Evolutionary conservation across 1,140 invertebrate species (phyloP), one percentile per base, ranked within the genome.

Genomic region (Ruditapes philippinarum): DNA sequence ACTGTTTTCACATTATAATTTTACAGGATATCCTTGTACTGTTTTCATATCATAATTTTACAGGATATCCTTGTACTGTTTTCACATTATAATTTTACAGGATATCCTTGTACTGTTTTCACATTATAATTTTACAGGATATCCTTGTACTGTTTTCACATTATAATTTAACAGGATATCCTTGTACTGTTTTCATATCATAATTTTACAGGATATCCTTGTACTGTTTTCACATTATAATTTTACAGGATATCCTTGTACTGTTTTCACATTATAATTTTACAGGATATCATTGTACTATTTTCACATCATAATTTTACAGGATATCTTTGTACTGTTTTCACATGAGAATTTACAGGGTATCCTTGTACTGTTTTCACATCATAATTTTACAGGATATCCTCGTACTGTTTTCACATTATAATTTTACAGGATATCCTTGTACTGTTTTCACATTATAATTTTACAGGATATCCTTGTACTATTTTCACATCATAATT

Each of bases 331-430:
- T 99, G 99, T 95, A 99, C 98, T 19, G 98, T 99, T 94, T 98
- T 98, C 5, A 98, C 98, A 19, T 51, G n/a, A n/a, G 45, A 49
- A 45, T 89, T 92, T 94, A 19, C 91, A 97, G 97, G 97, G 76
- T 99, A 99, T 96, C 99, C 99, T 0, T 99, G 99, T 95, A 99
- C 98, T 19, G 98, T 99, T 94, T 98, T 98, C 5, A 98, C 98
- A 19, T n/a, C n/a, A n/a, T 51, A 65, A 49, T 31, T 89, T 92
- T 94, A 19, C 91, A 97, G 97, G 97, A 76, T 99, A 99, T 96
- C 99, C 99, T 0, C 99, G 99, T 95, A 99, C 98, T 19, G 98
- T 99, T 94, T 98, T 98, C 5, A 98, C 98, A 19, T n/a, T n/a
- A n/a, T 51, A 65, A 49, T 31, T 89, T 92, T 94, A 19, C 91